Base-by-base conservation (phyloP, 2,797 vertebrate species). In the Serranus cabrilla region DNA sequence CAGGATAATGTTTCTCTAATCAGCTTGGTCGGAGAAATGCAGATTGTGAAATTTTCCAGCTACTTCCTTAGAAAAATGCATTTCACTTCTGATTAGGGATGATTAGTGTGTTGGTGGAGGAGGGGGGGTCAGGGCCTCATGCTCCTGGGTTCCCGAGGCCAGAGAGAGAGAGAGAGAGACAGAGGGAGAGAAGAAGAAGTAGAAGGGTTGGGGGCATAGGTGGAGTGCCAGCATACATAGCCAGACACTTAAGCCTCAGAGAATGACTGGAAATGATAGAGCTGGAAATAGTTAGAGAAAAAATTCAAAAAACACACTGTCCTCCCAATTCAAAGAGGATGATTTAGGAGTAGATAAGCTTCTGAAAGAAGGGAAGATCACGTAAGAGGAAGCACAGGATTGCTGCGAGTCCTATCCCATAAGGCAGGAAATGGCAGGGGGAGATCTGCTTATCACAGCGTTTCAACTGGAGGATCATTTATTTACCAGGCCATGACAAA, bases 1-100 rank as follows among this genome's bases (percentile, higher is more conserved):
- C 94, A 94, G 95, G 94, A 95, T 95, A 95, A 96, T 95, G 95
- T 96, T 95, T 95, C 94, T 93, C 92, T 96, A 96, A 96, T 96
- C 95, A 96, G 95, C 93, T 93, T 91, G 93, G 95, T 94, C 93
- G 93, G 94, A 95, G 93, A 95, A 95, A 95, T 95, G 94, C 94
- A 95, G 95, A 96, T 95, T 95, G 94, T 95, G 95, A 96, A 96
- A 96, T 95, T 95, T 95, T 95, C 95, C 95, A 96, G 95, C 94
- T 92, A 95, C 95, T 96, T 96, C 95, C 95, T 95, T 94, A 94
- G 94, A 95, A 96, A 96, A 96, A 95, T 93, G 94, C 95, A 96
- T 95, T 95, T 95, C 95, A 95, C 95, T 96, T 96, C 93, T 96
- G 94, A 96, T 94, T 96, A 93, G 88, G 79, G 60, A 65, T 90